Evolutionary conservation across 2,113 vertebrate species (phyloP), one percentile per base, ranked within the genome.

Genomic region (Athene cunicularia): DNA sequence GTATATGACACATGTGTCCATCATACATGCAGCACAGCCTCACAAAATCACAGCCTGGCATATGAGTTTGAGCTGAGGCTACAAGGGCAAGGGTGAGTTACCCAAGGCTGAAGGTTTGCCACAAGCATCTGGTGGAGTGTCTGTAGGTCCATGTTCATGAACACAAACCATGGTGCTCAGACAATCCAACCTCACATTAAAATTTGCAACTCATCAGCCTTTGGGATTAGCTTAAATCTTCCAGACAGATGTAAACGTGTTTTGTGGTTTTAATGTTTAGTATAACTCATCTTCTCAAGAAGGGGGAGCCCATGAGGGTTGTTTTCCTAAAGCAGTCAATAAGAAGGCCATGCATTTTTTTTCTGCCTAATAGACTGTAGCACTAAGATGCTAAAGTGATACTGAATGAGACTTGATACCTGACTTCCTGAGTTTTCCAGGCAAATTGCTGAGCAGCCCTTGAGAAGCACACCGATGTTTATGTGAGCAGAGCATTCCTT

Each of bases 1-100:
- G 0, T 7, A 5, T 11, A 6, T 2, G 12, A 19, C 39, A 8
- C 8, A 6, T 0, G 1, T 4, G 1, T 24, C 11, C 45, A 74
- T 15, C 41, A 27, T 22, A 43, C 11, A 15, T 27, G 14, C 1
- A 66, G 10, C 19, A 14, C 33, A 74, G 24, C 15, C 47, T 88
- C 53, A 16, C 24, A 62, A 6, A 3, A 16, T 11, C 52, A 47
- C 60, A 85, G 15, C 47, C n/a, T 71, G 60, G 3, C 9, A 8
- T 4, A 24, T 1, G 11, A 82, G n/a, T 39, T 91, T 8, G 7
- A 6, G 24, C 43, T 72, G 58, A 30, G 20, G 23, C 49, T 92
- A 49, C 39, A 82, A 14, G 13, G 41, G 2, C 13, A 67, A 56
- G 9, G 5, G 0, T 47, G 58, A 15, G 3, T 68, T 75, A 52